Evolutionary conservation across 1,140 invertebrate genomes (phyloP), one percentile per base, ranked within the genome.

Genomic region (Bombus difficillimus): DNA sequence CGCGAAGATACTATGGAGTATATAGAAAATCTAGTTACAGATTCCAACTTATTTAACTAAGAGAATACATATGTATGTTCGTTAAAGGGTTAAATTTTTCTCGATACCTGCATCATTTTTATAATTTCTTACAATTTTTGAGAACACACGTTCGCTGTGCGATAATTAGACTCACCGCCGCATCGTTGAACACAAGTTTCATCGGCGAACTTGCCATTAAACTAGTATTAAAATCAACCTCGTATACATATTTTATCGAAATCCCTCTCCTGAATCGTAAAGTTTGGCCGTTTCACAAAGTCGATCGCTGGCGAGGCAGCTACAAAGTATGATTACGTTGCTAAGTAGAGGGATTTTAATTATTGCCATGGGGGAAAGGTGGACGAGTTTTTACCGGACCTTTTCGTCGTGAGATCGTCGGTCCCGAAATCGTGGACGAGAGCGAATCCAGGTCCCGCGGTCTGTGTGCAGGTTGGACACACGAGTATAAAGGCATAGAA

Each of bases 401-500:
- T 53, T 75, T 41, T 77, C 37, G 34, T 53, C 47, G 25, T 41
- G 39, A 78, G 13, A 64, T 43, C 59, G 37, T 64, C 75, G 57
- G 37, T 25, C 57, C 28, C 57, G 53, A 66, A 66, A 37, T 53
- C 43, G 28, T 83, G n/a, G 37, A n/a, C 53, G 37, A 15, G 37
- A 59, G 39, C 22, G 37, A 34, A 41, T 8, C 18, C 37, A 43
- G 47, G 47, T 18, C 53, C 43, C 34, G 47, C 4, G 25, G 10
- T 59, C 25, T 66, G 37, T 76, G 69, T 37, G 62, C 62, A 57
- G 47, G 73, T 71, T 69, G 85, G 62, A 64, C 76, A 77, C 72
- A 83, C 85, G 66, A 87, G 75, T 88, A 82, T 93, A 81, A 91
- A 88, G 83, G 90, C 83, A 86, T 89, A 90, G 85, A 92, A 92